Percentiles rank a stretch among this genome's conserved stretches.
Evolutionary conservation across 1,140 invertebrate genomes (phyloP).

Genomic region (Drosophila melanica): DNA sequence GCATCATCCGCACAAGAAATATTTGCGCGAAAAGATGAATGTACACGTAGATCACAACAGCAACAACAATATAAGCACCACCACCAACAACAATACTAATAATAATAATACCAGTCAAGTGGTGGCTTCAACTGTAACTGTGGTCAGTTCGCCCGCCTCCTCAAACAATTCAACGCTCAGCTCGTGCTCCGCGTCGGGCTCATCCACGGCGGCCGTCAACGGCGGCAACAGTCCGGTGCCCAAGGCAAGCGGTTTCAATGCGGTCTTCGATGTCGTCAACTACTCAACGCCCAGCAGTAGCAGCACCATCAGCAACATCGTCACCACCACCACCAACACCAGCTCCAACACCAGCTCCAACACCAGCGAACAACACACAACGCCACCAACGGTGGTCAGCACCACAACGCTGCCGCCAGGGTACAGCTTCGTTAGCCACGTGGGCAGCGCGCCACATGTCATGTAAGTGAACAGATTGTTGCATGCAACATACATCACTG

Average conservation of each 20-base stretch:
- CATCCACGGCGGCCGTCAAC: constrained; percentile 75
- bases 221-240: constrained; percentile 74
- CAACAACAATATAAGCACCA: constrained; percentile 33
- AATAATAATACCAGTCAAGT: constrained; percentile 36
- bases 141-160: constrained; percentile 79
- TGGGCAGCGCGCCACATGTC: constrained; percentile 52
- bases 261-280: constrained; percentile 68
- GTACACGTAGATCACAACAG: constrained; percentile 66
- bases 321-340: constrained; percentile 38
- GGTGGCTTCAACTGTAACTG: constrained; percentile 75
- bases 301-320: constrained; percentile 43
- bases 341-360: constrained; percentile 16
- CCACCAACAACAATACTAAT: constrained; percentile 25
- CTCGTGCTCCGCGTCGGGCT: constrained; percentile 57
- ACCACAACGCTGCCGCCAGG: constrained; percentile 45
- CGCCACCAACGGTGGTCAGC: constrained; percentile 36
- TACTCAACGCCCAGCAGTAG: constrained; percentile 41
- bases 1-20: constrained; percentile 82
- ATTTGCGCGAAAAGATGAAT: constrained; percentile 81
- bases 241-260: constrained; percentile 51
- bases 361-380: constrained; percentile 14
- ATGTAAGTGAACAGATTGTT: constrained; percentile 48
- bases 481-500: no score
- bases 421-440: constrained; percentile 59
- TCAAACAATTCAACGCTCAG: constrained; percentile 74